Percentiles rank a stretch among this genome's conserved stretches.
These are phyloP conservation scores for Folsomia candida DNA, from an alignment of 2,888 invertebrate genomes.

Conservation along the genomic window DNA sequence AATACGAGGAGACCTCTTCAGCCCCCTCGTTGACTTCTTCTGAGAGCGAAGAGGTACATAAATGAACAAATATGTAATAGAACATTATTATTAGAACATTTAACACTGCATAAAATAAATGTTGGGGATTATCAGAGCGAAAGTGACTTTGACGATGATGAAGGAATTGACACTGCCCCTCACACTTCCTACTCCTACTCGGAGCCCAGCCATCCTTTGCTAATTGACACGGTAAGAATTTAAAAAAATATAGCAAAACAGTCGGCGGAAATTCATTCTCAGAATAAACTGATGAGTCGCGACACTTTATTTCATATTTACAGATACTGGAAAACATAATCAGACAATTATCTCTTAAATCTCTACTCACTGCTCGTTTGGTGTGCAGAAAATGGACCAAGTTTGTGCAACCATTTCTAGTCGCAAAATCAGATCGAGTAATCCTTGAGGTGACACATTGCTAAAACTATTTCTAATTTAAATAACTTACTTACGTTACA, in stretches of 20 bases:
- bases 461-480: too few species aligned
- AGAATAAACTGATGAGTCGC: too few species aligned
- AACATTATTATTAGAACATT: too few species aligned
- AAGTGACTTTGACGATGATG: constrained; percentile 17
- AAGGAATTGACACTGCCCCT: constrained; percentile 13
- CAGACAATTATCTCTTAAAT: constrained; percentile 35
- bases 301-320: constrained; percentile 26
- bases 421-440: constrained; percentile 29
- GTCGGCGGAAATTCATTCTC: too few species aligned
- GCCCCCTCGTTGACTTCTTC: constrained; percentile 10
- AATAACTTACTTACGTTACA: too few species aligned
- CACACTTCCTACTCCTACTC: neutral
- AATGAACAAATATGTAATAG: neutral
- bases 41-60: neutral
- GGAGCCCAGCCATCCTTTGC: constrained; percentile 10
- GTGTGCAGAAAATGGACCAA: constrained; percentile 39
- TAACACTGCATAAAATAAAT: neutral
- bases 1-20: constrained; percentile 13
- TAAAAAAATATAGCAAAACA: neutral
- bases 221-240: constrained; percentile 9
- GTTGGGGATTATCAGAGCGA: neutral
- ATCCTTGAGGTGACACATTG: too few species aligned
- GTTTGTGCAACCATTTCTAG: constrained; percentile 23
- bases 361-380: constrained; percentile 29
- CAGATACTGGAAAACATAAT: constrained; percentile 37